phyloP scores from a whole-genome alignment of 2,888 invertebrate genomes.

The Oligia fasciuncula region DNA sequence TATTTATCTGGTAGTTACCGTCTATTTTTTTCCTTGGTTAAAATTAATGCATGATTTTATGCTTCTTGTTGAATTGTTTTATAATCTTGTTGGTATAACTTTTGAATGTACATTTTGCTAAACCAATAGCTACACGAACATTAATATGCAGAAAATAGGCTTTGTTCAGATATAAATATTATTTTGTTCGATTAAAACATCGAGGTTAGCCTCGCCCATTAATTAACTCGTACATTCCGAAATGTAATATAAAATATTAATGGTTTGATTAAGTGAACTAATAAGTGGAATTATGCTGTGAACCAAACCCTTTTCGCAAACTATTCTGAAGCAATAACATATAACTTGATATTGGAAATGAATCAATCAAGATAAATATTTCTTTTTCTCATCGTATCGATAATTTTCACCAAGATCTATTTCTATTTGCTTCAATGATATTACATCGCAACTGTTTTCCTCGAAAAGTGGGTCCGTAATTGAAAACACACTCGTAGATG shows the following conservation, averaged over 20 bases:
- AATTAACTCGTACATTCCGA: conserved; percentile 50
- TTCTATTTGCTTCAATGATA: too few relatives aligned
- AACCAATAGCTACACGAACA: background rate
- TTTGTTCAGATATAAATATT: conserved; percentile 43
- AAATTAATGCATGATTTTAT: too few relatives aligned
- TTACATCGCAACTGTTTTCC: too few relatives aligned
- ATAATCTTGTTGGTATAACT: background rate
- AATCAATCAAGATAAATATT: too few relatives aligned
- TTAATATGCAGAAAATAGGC: conserved; percentile 25
- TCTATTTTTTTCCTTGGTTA: background rate
- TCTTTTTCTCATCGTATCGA: too few relatives aligned
- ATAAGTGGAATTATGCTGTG: conserved; percentile 36
- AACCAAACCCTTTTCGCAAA: conserved; percentile 20
- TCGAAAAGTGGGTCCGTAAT: too few relatives aligned
- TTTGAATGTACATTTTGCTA: background rate
- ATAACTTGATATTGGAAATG: background rate
- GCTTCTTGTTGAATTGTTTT: background rate
- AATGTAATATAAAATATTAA: conserved; percentile 53
- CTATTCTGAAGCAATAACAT: conserved; percentile 1
- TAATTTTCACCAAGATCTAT: too few relatives aligned
- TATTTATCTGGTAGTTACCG: background rate
- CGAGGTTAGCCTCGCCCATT: conserved; percentile 55
- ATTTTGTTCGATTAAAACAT: conserved; percentile 51
- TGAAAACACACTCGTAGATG: too few relatives aligned
- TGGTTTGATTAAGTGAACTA: conserved; percentile 49